phyloP scores from a whole-genome alignment of 2,113 vertebrate genomes.

The Alouatta palliata region DNA sequence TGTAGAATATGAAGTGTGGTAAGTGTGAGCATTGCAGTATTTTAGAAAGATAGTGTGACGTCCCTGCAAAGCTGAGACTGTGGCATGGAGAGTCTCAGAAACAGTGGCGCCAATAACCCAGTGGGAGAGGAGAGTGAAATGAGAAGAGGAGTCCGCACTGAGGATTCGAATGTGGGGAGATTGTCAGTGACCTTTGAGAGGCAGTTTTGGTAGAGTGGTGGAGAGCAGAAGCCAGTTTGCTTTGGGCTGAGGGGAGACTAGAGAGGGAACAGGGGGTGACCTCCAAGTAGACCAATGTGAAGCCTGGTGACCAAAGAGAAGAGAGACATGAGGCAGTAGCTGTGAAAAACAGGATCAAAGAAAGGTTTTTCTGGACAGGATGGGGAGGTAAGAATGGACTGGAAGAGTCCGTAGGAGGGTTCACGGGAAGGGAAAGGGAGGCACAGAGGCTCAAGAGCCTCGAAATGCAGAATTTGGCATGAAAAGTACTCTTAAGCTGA shows the following conservation, averaged over 20 bases:
- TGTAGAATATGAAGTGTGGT: neutral
- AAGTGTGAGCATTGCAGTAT: neutral
- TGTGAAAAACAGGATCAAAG: neutral
- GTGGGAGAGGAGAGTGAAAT: neutral
- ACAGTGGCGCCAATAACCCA: too few species aligned
- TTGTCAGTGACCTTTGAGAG: accelerated
- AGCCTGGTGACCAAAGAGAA: neutral
- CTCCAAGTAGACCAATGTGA: neutral
- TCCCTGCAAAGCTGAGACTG: neutral
- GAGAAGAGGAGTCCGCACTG: neutral
- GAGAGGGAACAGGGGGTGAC: neutral
- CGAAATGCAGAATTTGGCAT: neutral
- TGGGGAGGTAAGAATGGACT: neutral
- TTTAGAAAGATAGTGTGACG: neutral
- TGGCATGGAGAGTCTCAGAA: neutral
- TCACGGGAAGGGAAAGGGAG: neutral
- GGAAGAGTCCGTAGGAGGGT: neutral
- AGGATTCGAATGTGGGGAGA: neutral
- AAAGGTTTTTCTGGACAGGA: neutral
- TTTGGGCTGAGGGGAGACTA: neutral
- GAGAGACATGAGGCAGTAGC: neutral
- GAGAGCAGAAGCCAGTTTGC: neutral
- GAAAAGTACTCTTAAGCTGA: neutral
- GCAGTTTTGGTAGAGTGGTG: neutral
- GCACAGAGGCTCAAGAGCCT: neutral